A percentile compares a stretch with the other conserved stretches of the same genome.
These are phyloP conservation scores for Deroplatys truncata DNA, from an alignment of 2,888 invertebrate genomes.

Conservation along the genomic window DNA sequence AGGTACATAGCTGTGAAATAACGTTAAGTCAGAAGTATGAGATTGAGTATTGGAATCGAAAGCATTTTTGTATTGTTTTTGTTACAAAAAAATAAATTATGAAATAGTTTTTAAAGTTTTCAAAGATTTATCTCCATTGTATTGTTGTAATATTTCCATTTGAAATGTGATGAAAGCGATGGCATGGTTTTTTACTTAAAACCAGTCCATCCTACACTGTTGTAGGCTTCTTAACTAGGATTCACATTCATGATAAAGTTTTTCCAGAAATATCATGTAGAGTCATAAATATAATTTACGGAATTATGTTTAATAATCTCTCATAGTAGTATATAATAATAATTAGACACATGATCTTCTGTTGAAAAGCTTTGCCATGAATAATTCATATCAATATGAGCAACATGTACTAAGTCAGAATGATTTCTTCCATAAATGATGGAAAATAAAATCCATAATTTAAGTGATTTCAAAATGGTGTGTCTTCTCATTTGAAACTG, in stretches of 20 bases:
- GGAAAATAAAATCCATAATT: background rate
- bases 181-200: too few relatives aligned
- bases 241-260: background rate
- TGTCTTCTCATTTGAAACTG: background rate
- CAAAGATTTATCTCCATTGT: background rate
- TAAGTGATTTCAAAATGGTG: background rate
- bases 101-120: background rate
- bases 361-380: background rate
- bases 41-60: background rate
- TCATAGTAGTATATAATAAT: background rate
- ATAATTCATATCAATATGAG: background rate
- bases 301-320: background rate
- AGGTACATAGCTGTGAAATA: background rate
- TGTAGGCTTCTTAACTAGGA: background rate
- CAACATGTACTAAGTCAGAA: background rate
- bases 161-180: background rate
- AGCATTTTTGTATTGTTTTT: background rate
- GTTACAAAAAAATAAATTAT: background rate
- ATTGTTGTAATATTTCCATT: background rate
- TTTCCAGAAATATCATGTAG: background rate
- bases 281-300: too few relatives aligned
- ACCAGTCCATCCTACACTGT: background rate
- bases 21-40: background rate
- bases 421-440: background rate
- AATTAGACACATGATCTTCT: background rate